These are phyloP conservation scores for Neodiprion pinetum DNA, from an alignment of 1,140 invertebrate genomes.

Conservation along the genomic window DNA sequence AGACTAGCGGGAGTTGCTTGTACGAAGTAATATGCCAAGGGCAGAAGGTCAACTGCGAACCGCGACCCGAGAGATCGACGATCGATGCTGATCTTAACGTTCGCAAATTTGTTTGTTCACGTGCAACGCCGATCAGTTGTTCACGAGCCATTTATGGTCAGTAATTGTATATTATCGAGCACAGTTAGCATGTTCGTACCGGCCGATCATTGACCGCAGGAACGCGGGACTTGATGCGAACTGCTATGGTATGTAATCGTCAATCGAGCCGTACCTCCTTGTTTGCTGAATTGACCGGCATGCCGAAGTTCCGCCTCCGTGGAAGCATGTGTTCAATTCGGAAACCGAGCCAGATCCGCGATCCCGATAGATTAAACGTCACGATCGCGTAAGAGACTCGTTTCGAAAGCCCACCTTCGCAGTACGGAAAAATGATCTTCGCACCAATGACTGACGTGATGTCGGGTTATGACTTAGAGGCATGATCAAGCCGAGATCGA, in stretches of 20 bases:
- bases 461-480: too few relatives aligned
- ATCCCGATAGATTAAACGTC: too few relatives aligned
- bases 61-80: background rate
- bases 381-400: too few relatives aligned
- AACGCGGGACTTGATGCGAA: background rate
- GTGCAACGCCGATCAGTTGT: background rate
- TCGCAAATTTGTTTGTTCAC: background rate
- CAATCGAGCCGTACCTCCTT: background rate
- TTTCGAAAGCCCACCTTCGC: too few relatives aligned
- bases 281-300: background rate
- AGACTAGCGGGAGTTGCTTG: too few relatives aligned
- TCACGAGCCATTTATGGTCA: constrained; percentile 2
- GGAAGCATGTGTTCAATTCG: background rate
- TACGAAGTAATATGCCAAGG: background rate
- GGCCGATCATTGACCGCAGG: background rate
- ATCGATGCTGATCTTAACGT: background rate
- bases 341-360: background rate
- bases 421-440: too few relatives aligned
- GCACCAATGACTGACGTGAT: too few relatives aligned
- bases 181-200: background rate
- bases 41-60: background rate
- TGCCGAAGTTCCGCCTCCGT: background rate
- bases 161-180: constrained; percentile 3
- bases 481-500: background rate
- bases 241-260: background rate